Conservation (phyloP, 1,140 invertebrate species). For the Conopomorpha cramerella region DNA sequence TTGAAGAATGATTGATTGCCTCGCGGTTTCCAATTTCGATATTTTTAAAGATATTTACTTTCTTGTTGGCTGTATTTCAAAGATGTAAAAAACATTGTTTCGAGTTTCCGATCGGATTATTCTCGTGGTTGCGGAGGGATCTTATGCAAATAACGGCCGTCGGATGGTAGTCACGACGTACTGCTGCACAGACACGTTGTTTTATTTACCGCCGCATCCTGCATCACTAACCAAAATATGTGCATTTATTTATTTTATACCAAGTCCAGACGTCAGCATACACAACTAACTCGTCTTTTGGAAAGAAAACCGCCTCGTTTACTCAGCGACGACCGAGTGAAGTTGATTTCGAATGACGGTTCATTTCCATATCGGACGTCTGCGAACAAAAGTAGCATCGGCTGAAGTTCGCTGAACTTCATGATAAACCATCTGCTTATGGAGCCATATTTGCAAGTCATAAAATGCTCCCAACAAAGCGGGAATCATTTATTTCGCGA, state of each 20-base stretch:
- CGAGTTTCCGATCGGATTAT: too few species aligned
- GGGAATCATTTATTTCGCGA: too few species aligned
- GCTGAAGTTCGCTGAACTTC: conserved; percentile 18
- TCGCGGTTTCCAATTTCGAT: too few species aligned
- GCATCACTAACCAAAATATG: conserved; percentile 44
- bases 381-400: conserved; percentile 7
- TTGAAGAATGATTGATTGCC: too few species aligned
- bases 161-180: conserved; percentile 17
- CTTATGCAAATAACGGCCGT: conserved; percentile 31
- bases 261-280: conserved; percentile 5
- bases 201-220: conserved; percentile 16
- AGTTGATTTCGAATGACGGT: too few species aligned
- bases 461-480: too few species aligned
- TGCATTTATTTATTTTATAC: conserved; percentile 35
- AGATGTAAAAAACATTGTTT: too few species aligned
- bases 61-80: too few species aligned
- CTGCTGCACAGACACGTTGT: too few species aligned
- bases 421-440: conserved; percentile 31
- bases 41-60: too few species aligned
- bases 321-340: too few species aligned
- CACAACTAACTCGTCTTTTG: conserved; percentile 3
- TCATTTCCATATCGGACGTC: not conserved
- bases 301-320: conserved; percentile 9
- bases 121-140: conserved; percentile 17
- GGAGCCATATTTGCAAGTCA: conserved; percentile 24